phyloP scores from a whole-genome alignment of 1,140 invertebrate genomes.

The Diorhabda elongata region DNA sequence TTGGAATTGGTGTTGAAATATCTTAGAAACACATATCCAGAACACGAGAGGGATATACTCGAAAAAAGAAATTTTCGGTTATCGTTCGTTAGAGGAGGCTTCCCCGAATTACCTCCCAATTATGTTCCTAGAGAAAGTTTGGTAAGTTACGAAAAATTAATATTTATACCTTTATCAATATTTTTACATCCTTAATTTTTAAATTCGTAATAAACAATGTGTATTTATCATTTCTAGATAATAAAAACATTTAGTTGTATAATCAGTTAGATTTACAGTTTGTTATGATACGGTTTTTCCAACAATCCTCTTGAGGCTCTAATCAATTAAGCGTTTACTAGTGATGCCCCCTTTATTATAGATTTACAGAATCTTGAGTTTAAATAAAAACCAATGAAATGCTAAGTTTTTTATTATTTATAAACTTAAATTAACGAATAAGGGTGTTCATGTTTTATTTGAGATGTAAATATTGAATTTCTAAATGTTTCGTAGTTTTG shows the following conservation, averaged over 20 bases:
- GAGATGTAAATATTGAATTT: too few species aligned
- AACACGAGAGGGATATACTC: constrained; percentile 9
- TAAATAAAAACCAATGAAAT: too few species aligned
- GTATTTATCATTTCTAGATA: neutral
- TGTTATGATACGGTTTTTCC: neutral
- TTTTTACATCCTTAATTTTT: neutral
- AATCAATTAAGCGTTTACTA: neutral
- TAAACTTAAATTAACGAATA: too few species aligned
- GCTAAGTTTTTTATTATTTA: too few species aligned
- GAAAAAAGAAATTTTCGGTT: constrained; percentile 13
- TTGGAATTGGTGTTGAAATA: constrained; percentile 14
- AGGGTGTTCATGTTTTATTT: too few species aligned
- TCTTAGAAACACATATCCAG: constrained; percentile 12
- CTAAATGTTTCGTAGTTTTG: too few species aligned
- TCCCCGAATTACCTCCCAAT: constrained; percentile 28
- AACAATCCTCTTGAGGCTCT: neutral
- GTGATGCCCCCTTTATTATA: too few species aligned
- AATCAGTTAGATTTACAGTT: neutral
- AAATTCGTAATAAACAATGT: neutral
- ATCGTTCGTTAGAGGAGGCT: constrained; percentile 19
- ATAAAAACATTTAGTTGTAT: neutral
- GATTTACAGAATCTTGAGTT: too few species aligned
- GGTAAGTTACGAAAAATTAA: constrained; percentile 15
- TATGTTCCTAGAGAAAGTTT: constrained; percentile 26
- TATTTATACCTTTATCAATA: neutral